Conservation (phyloP, 2,113 vertebrate genomes). For the Xenopus borealis region DNA sequence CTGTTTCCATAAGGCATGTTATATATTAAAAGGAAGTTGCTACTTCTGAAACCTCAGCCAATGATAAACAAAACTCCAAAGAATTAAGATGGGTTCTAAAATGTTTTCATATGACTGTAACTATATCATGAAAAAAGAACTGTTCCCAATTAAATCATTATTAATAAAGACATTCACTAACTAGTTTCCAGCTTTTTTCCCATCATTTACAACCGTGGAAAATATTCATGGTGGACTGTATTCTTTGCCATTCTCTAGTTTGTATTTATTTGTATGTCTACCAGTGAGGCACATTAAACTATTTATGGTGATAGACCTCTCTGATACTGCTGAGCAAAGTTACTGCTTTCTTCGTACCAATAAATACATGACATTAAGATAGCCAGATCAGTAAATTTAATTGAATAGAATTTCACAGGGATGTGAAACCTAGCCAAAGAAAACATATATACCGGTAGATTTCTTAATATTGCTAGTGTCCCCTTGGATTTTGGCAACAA, state of each 20-base stretch:
- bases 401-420: slow-evolving; percentile 22
- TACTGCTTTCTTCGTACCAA: not conserved
- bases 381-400: slow-evolving; percentile 35
- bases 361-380: slow-evolving; percentile 28
- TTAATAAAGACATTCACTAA: no score
- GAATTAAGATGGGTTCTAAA: no score
- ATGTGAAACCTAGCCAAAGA: slow-evolving; percentile 31
- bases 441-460: slow-evolving; percentile 20
- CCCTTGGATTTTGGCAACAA: slow-evolving; percentile 13
- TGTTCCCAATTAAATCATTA: not conserved
- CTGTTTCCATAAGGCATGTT: no score
- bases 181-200: not conserved
- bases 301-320: not conserved
- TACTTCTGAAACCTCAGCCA: no score
- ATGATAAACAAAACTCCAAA: no score
- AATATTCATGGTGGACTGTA: no score
- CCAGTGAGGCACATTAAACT: no score
- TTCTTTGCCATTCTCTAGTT: no score
- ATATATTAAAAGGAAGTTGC: no score
- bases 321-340: slow-evolving; percentile 14
- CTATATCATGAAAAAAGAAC: no score
- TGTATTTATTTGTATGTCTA: no score
- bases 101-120: no score
- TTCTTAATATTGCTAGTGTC: slow-evolving; percentile 19
- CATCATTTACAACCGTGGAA: not conserved